Base-by-base conservation (phyloP, 2,888 invertebrate species). In the Nomada ruficornis region DNA sequence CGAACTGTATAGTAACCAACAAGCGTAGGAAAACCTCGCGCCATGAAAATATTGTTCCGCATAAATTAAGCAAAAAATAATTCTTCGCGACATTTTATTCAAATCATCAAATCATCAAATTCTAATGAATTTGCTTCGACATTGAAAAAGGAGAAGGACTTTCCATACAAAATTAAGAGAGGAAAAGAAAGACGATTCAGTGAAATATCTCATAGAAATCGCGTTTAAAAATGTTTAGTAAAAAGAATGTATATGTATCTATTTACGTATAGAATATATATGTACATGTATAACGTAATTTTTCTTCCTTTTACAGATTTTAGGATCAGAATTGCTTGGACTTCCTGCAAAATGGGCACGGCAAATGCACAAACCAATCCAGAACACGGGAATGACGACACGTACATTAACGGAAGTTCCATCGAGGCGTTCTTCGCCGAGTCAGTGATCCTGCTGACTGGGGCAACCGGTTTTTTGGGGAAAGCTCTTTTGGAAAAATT, bases 401-500 rank as follows among this genome's bases (percentile, higher is more conserved):
- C 70, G 73, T 89, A 80, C 77, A 87, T 83, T 47, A 86, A 82
- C 50, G 90, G 87, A 59, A 88, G 83, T 79, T 92, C 93, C 68
- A 91, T 94, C 84, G 93, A 94, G 65, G 90, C 92, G 15, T 96
- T 95, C 91, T 96, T 95, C 91, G 94, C 95, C 2, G 95, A 94
- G 0, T 93, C 95, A 1, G 94, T 95, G 1, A 92, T 96, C 72
- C 90, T 96, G 55, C 94, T 96, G 55, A 95, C 95, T 26, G 96
- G 96, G 5, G 96, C 95, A 10, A 97, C 97, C 23, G 98, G 99
- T n/a, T 99, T 98, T 93, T 95, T 99, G 68, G 98, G 99, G 50
- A 99, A 99, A 94, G 98, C 98, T 0, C 94, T 99, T 2, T 94
- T 99, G 80, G 99, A 99, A 94, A 99, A 99, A 93, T 94, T 99